Conservation (phyloP, 1,140 invertebrate genomes). For the Anastrepha ludens region DNA sequence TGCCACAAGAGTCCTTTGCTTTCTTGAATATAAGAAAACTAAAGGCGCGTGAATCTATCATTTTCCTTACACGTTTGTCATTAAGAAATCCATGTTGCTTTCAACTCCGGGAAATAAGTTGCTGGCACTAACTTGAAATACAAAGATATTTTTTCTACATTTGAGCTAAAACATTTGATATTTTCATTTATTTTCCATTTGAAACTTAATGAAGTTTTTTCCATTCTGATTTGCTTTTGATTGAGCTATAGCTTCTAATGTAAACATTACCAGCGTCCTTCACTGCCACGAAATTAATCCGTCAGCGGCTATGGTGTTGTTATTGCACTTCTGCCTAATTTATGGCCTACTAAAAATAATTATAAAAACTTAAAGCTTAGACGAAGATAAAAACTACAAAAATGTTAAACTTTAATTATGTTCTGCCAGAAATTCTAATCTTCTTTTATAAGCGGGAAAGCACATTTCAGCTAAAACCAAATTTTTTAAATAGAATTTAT, state of each 20-base stretch:
- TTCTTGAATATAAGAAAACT: too few species aligned
- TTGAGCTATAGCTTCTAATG: not conserved
- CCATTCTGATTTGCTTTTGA: too few species aligned
- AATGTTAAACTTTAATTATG: slow-evolving; percentile 12
- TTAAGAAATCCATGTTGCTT: too few species aligned
- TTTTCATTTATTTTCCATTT: not conserved
- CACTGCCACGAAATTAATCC: not conserved
- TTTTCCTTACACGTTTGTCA: too few species aligned
- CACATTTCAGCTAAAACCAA: not conserved
- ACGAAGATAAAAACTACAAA: not conserved
- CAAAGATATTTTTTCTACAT: too few species aligned
- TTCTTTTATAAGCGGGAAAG: not conserved
- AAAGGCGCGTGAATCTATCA: too few species aligned
- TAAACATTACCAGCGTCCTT: not conserved
- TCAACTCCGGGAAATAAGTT: too few species aligned
- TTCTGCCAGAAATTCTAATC: not conserved
- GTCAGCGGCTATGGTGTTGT: not conserved
- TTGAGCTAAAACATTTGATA: not conserved
- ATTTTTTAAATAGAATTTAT: not conserved
- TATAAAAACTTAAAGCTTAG: not conserved
- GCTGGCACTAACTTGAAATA: too few species aligned
- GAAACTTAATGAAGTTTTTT: too few species aligned
- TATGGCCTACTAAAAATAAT: not conserved
- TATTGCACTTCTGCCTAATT: not conserved
- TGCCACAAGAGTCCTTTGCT: too few species aligned